These are phyloP conservation scores for Phortica magna DNA, from an alignment of 2,888 invertebrate genomes.

Conservation along the genomic window DNA sequence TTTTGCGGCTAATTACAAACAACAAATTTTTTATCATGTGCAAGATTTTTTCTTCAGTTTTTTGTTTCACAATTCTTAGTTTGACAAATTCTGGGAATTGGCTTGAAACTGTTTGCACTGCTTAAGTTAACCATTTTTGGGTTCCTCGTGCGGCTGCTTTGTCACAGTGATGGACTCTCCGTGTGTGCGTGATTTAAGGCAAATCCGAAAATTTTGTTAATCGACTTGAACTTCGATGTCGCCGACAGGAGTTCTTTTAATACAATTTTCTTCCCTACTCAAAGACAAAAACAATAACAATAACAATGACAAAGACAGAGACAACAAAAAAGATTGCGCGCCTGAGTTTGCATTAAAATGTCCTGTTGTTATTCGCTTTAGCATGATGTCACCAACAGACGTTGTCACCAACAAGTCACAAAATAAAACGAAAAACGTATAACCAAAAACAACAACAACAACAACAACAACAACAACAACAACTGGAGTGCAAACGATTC, in stretches of 20 bases:
- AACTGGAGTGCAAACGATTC: constrained; percentile 70
- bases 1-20: too few species aligned
- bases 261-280: constrained; percentile 39
- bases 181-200: constrained; percentile 66
- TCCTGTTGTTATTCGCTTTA: constrained; percentile 40
- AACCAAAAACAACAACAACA: constrained; percentile 36
- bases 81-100: constrained; percentile 64
- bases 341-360: constrained; percentile 15
- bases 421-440: neutral
- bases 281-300: neutral
- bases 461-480: neutral
- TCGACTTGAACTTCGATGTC: constrained; percentile 64
- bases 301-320: neutral
- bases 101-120: constrained; percentile 65
- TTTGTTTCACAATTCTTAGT: constrained; percentile 31
- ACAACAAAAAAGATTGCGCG: too few species aligned
- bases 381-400: constrained; percentile 51
- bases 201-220: constrained; percentile 68
- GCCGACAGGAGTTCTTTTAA: constrained; percentile 45
- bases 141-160: too few species aligned
- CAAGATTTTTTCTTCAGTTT: neutral
- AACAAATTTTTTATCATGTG: neutral
- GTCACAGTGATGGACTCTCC: constrained; percentile 26
- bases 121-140: too few species aligned
- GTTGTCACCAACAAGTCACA: neutral